Evolutionary conservation across 2,888 invertebrate species (phyloP).

Genomic region (Cataglyphis livida): DNA sequence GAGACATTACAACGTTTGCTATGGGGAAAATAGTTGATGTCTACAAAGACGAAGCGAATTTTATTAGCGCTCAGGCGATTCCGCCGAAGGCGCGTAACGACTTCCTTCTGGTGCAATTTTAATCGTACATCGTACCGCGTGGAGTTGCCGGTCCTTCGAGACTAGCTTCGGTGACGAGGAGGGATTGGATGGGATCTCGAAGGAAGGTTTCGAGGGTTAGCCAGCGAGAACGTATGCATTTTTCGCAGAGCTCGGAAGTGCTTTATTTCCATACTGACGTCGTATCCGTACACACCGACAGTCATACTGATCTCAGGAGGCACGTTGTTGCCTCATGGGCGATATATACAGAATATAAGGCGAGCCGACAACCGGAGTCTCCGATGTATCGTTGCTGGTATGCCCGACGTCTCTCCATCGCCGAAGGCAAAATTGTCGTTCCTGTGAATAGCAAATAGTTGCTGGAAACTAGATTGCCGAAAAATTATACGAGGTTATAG

Average conservation of each 20-base stretch:
- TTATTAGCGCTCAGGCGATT: constrained; percentile 55
- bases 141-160: constrained; percentile 50
- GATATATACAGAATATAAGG: constrained; percentile 74
- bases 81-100: constrained; percentile 64
- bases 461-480: constrained; percentile 62
- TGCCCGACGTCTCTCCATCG: constrained; percentile 58
- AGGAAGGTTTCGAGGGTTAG: constrained; percentile 68
- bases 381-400: constrained; percentile 74
- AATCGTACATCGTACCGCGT: constrained; percentile 65
- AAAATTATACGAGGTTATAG: constrained; percentile 50
- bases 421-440: constrained; percentile 70
- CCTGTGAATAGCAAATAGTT: constrained; percentile 63
- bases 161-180: constrained; percentile 63
- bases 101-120: constrained; percentile 69
- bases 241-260: constrained; percentile 79
- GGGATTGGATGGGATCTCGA: constrained; percentile 69
- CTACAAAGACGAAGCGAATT: constrained; percentile 62
- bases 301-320: constrained; percentile 78
- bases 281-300: constrained; percentile 75
- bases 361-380: constrained; percentile 60
- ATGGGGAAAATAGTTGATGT: constrained; percentile 43
- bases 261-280: constrained; percentile 81
- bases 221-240: constrained; percentile 75
- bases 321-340: constrained; percentile 75
- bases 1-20: constrained; percentile 12